Evolutionary conservation across 2,797 vertebrate genomes (phyloP).

Genomic region (Sebastes melanostomus): DNA sequence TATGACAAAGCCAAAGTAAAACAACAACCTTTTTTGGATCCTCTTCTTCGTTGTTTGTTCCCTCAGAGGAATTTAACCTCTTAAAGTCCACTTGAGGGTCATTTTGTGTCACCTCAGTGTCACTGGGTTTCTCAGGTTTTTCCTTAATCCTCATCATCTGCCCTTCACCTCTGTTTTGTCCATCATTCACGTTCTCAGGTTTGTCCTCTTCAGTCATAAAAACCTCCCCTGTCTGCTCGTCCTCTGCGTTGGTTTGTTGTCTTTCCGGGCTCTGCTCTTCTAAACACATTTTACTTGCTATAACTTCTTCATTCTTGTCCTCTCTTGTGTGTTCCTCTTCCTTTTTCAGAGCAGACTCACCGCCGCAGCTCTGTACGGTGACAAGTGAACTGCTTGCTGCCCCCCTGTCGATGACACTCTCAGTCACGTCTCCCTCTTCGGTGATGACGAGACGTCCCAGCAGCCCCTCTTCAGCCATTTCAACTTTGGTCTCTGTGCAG

Average conservation of each 20-base stretch:
- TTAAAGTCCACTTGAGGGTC: slow-evolving; percentile 30
- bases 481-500: slow-evolving; percentile 51
- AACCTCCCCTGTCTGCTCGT: neutral
- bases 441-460: slow-evolving; percentile 74
- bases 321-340: slow-evolving; percentile 38
- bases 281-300: neutral
- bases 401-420: slow-evolving; percentile 3
- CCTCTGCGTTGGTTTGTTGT: neutral
- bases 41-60: slow-evolving; percentile 53
- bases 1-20: neutral
- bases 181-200: slow-evolving; percentile 16
- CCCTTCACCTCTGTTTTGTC: slow-evolving; percentile 31
- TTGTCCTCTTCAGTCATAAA: neutral
- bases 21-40: slow-evolving; percentile 69
- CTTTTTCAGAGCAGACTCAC: slow-evolving; percentile 22
- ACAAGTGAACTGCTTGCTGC: neutral
- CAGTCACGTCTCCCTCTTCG: slow-evolving; percentile 67
- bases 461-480: slow-evolving; percentile 62
- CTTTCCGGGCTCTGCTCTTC: slow-evolving; percentile 3
- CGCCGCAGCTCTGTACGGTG: neutral
- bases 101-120: neutral
- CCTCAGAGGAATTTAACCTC: slow-evolving; percentile 52
- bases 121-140: neutral
- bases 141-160: slow-evolving; percentile 16
- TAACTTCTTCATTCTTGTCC: slow-evolving; percentile 2